A percentile compares a stretch with the other conserved stretches of the same genome.
Conservation (phyloP, 2,888 invertebrate genomes). For the Troides helena region DNA sequence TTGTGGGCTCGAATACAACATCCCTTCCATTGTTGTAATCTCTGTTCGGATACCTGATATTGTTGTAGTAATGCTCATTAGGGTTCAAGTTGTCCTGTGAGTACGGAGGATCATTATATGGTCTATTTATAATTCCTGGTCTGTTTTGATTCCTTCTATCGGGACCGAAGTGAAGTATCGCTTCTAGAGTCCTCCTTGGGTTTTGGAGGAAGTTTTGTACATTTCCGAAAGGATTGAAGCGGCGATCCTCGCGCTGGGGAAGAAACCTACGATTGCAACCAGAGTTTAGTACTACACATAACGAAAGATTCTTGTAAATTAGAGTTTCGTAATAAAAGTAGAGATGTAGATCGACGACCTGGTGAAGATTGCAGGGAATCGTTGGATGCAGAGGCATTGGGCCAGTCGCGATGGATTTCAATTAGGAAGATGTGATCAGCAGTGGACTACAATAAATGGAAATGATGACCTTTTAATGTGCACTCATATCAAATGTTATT, state of each 20-base stretch:
- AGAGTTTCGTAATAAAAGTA: too few species aligned
- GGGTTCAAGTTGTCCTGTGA: constrained; percentile 29
- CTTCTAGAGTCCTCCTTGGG: constrained; percentile 41
- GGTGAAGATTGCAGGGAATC: too few species aligned
- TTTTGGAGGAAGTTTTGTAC: constrained; percentile 38
- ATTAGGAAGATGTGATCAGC: too few species aligned
- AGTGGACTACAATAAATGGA: too few species aligned
- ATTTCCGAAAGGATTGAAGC: constrained; percentile 38
- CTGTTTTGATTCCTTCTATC: constrained; percentile 32
- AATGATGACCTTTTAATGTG: too few species aligned
- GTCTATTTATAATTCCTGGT: constrained; percentile 34
- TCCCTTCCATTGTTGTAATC: constrained; percentile 31
- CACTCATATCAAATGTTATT: too few species aligned
- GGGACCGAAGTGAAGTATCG: constrained; percentile 40
- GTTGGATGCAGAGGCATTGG: too few species aligned
- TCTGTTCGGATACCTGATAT: constrained; percentile 36
- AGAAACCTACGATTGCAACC: constrained; percentile 48
- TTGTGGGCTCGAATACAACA: constrained; percentile 25
- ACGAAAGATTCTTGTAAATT: too few species aligned
- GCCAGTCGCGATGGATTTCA: too few species aligned
- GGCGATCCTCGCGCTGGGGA: constrained; percentile 45
- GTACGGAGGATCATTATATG: constrained; percentile 34
- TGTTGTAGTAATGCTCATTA: constrained; percentile 34
- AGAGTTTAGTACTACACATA: too few species aligned
- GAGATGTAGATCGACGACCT: too few species aligned